Percentiles rank a stretch among this genome's conserved stretches.
phyloP scores from a whole-genome alignment of 2,113 vertebrate genomes.

The Trichomycterus rosablanca region DNA sequence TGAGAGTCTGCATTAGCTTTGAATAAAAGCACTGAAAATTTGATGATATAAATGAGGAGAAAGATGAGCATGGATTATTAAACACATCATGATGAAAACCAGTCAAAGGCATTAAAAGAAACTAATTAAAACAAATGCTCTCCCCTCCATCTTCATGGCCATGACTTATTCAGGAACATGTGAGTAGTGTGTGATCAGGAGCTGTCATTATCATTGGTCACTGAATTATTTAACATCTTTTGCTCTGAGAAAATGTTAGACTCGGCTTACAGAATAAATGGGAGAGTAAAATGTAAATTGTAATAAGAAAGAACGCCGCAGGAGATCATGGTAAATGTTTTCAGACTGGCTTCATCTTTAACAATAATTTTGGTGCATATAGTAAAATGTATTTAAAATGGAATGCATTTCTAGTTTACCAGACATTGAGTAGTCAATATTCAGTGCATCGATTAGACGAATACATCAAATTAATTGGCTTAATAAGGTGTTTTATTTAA shows the following conservation, averaged over 20 bases:
- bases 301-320: background rate
- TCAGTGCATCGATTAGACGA: too few relatives aligned
- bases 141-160: constrained; percentile 40
- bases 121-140: constrained; percentile 62
- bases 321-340: background rate
- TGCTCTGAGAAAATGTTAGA: constrained; percentile 37
- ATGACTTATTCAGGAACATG: constrained; percentile 55
- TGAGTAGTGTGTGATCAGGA: constrained; percentile 32
- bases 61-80: constrained; percentile 58
- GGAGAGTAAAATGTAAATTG: constrained; percentile 1
- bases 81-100: constrained; percentile 52
- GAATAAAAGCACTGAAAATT: constrained; percentile 47
- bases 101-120: constrained; percentile 53
- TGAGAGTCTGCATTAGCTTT: constrained; percentile 37
- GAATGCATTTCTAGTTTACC: too few relatives aligned
- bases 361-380: background rate
- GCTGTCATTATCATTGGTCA: constrained; percentile 45
- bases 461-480: too few relatives aligned
- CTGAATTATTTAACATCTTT: constrained; percentile 47
- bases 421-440: too few relatives aligned
- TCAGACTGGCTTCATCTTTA: background rate
- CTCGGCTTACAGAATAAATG: constrained; percentile 19
- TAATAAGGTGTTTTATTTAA: too few relatives aligned
- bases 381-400: too few relatives aligned
- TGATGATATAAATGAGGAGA: constrained; percentile 54